phyloP scores from a whole-genome alignment of 2,797 vertebrate species.

The Enteromius paludinosus region DNA sequence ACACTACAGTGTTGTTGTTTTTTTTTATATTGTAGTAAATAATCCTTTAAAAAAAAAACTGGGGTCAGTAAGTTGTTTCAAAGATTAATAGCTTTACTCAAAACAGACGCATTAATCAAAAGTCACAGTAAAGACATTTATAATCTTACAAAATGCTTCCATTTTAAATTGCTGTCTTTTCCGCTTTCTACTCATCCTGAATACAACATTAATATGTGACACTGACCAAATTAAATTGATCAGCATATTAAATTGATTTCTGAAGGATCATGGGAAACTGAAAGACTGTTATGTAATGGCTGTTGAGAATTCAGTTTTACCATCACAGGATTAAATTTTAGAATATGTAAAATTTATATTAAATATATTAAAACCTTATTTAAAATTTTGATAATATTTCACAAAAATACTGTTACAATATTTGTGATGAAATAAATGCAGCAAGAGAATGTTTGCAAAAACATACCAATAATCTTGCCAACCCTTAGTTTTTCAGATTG shows the following conservation, averaged over 20 bases:
- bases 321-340: not conserved
- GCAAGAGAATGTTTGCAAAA: not conserved
- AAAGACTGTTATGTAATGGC: not conserved
- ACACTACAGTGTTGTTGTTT: not conserved
- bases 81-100: not conserved
- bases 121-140: not conserved
- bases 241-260: not conserved
- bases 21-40: not conserved
- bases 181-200: not conserved
- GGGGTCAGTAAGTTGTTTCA: not conserved
- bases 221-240: not conserved
- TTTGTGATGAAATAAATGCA: not conserved
- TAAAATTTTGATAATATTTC: not conserved
- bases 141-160: not conserved
- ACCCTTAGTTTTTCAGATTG: not conserved
- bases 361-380: not conserved
- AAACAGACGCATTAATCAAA: not conserved
- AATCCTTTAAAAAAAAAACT: not conserved
- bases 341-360: not conserved
- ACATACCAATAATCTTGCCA: not conserved
- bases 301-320: not conserved
- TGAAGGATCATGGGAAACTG: not conserved
- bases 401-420: not conserved
- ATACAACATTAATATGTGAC: not conserved
- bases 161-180: not conserved